Percentiles rank a stretch among this genome's conserved stretches.
phyloP scores from a whole-genome alignment of 2,113 vertebrate genomes.

The Apus apus region DNA sequence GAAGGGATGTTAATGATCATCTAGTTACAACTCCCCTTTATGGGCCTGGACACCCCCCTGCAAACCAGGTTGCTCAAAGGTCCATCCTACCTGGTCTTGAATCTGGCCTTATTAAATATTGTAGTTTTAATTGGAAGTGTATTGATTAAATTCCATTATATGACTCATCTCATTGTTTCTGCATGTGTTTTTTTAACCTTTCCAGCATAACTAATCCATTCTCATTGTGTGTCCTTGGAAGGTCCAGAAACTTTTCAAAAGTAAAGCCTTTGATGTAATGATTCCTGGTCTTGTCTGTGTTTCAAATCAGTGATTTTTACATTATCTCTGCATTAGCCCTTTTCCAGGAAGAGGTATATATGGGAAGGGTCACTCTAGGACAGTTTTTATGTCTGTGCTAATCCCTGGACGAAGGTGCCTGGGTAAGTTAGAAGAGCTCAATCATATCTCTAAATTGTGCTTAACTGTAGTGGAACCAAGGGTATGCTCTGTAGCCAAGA shows the following conservation, averaged over 20 bases:
- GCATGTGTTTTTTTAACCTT: not conserved
- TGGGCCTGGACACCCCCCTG: no score
- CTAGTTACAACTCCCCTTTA: no score
- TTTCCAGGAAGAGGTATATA: not conserved
- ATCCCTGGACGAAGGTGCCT: not conserved
- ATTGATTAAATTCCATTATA: not conserved
- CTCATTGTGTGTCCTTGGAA: not conserved
- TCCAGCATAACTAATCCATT: not conserved
- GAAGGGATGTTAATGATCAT: no score
- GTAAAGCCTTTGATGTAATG: not conserved
- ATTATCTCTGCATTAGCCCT: fast-evolving
- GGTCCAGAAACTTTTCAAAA: not conserved
- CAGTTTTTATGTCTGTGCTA: not conserved
- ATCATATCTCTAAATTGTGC: not conserved
- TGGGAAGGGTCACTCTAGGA: not conserved
- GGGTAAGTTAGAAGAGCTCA: not conserved
- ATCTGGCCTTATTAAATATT: no score
- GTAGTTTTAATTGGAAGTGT: not conserved
- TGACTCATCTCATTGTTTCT: not conserved
- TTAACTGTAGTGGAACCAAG: not conserved
- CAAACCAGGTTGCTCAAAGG: no score
- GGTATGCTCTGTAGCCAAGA: not conserved
- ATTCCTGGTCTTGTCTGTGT: not conserved
- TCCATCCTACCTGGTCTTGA: no score
- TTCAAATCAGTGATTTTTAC: not conserved